Conservation (phyloP, 2,797 vertebrate species). For the Gymnothorax javanicus region DNA sequence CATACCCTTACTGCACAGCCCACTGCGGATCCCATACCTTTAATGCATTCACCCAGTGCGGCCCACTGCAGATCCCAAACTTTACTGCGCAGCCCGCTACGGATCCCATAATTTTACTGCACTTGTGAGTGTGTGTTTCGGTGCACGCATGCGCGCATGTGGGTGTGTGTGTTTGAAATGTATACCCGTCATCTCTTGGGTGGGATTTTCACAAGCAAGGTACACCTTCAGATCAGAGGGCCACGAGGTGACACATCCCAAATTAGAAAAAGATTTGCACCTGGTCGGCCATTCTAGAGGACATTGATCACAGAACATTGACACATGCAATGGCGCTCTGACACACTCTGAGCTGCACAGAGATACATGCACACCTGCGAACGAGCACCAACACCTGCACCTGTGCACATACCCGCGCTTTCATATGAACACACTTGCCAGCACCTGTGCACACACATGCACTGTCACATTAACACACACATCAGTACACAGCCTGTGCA, state of each 20-base stretch:
- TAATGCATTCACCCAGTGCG: too few relatives aligned
- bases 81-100: constrained; percentile 49
- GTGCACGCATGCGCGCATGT: neutral
- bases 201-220: neutral
- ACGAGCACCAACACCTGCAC: neutral
- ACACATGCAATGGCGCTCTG: constrained; percentile 56
- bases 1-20: too few relatives aligned
- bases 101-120: constrained; percentile 44
- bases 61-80: constrained; percentile 60
- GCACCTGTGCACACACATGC: constrained; percentile 49
- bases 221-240: neutral
- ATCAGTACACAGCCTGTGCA: constrained; percentile 56
- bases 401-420: neutral
- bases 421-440: neutral
- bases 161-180: neutral
- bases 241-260: neutral
- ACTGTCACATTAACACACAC: constrained; percentile 71
- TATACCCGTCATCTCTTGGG: neutral
- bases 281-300: neutral
- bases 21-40: too few relatives aligned
- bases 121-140: neutral
- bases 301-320: constrained; percentile 54
- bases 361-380: neutral
- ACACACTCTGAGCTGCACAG: neutral
- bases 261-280: neutral